Percentiles rank a stretch among this genome's conserved stretches.
Conservation (phyloP, 2,113 vertebrate species). For the Thymallus thymallus region DNA sequence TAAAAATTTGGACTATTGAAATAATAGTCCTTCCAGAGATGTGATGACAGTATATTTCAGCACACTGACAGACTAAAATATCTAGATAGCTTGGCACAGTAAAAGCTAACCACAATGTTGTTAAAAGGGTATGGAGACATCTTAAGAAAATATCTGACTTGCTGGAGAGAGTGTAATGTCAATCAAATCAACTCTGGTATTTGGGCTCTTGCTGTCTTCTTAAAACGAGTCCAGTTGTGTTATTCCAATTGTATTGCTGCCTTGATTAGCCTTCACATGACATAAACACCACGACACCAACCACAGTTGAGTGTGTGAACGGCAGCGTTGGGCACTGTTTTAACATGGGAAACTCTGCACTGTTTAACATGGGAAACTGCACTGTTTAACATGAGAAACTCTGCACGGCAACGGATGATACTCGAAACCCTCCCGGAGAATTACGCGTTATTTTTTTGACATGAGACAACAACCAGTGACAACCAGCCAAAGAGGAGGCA, state of each 20-base stretch:
- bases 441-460: not conserved
- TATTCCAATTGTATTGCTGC: not conserved
- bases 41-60: constrained; percentile 23
- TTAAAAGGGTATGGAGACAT: not conserved
- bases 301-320: not conserved
- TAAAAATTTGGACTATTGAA: constrained; percentile 5
- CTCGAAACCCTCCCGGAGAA: not conserved
- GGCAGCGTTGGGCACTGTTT: not conserved
- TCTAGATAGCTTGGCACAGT: not conserved
- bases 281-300: not conserved
- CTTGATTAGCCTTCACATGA: not conserved
- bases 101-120: not conserved
- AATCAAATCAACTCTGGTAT: too few species aligned
- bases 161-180: too few species aligned
- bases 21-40: constrained; percentile 14
- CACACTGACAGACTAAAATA: not conserved
- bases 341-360: constrained; percentile 18
- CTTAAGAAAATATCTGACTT: not conserved
- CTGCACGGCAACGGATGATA: constrained; percentile 1
- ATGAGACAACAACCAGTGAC: constrained; percentile 13
- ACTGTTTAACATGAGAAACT: constrained; percentile 19
- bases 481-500: not conserved
- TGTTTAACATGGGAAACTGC: constrained; percentile 21
- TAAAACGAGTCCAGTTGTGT: not conserved
- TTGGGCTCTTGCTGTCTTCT: not conserved